A percentile compares a stretch with the other conserved stretches of the same genome.
phyloP scores from a whole-genome alignment of 2,113 vertebrate genomes.

The Leptobrachium leishanense region DNA sequence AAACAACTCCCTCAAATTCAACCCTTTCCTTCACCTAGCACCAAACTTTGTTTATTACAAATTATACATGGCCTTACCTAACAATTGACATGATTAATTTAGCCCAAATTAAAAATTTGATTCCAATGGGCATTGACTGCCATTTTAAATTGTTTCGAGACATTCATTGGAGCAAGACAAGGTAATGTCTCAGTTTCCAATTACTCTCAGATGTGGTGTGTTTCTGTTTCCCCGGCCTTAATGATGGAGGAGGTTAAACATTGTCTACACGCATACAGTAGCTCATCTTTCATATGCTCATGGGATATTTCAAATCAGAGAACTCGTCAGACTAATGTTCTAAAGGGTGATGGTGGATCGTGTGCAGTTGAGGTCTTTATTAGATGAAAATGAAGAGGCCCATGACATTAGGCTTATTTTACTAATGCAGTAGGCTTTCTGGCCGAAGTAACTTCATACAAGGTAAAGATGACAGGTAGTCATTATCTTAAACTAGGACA shows the following conservation, averaged over 20 bases:
- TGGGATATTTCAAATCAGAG: constrained; percentile 29
- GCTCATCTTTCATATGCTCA: constrained; percentile 32
- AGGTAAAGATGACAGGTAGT: constrained; percentile 29
- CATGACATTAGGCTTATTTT: neutral
- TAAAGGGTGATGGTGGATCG: constrained; percentile 20
- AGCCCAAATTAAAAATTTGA: too few relatives aligned
- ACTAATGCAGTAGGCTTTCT: neutral
- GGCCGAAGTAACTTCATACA: constrained; percentile 14
- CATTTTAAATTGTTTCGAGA: too few relatives aligned
- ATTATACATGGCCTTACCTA: too few relatives aligned
- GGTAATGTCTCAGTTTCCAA: neutral
- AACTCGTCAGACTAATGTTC: constrained; percentile 33
- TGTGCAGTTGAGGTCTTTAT: constrained; percentile 10
- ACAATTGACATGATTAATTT: too few relatives aligned
- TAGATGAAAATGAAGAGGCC: neutral
- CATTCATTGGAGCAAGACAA: neutral
- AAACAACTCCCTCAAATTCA: too few relatives aligned
- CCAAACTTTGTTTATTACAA: too few relatives aligned
- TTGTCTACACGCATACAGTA: constrained; percentile 33
- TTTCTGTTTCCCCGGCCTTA: neutral
- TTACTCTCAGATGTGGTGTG: neutral
- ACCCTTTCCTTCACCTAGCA: too few relatives aligned
- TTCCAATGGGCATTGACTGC: too few relatives aligned
- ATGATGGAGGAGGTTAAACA: constrained; percentile 16
- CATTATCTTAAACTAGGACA: constrained; percentile 14